Percentiles rank a stretch among this genome's conserved stretches.
phyloP scores from a whole-genome alignment of 2,113 vertebrate species.

The Hemiprocne comata region DNA sequence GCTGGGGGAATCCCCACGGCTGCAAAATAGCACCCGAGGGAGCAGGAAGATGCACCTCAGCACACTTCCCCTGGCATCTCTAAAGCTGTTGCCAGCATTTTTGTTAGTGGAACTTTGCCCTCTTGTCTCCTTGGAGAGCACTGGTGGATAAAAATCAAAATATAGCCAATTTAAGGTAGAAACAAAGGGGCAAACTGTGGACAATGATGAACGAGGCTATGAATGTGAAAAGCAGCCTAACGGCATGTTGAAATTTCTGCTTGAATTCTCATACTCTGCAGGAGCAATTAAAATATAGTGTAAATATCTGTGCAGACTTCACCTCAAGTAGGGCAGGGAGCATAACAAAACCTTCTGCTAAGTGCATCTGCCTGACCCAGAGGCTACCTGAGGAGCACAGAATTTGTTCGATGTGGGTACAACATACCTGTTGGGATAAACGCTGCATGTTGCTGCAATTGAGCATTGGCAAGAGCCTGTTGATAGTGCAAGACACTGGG shows the following conservation, averaged over 20 bases:
- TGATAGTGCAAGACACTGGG: slow-evolving; percentile 98
- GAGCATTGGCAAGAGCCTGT: slow-evolving; percentile 94
- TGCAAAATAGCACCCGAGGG: background rate
- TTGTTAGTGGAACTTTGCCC: background rate
- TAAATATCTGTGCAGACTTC: background rate
- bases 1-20: background rate
- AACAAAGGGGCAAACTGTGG: background rate
- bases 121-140: background rate
- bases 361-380: background rate
- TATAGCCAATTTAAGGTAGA: background rate
- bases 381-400: background rate
- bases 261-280: background rate
- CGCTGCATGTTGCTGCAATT: slow-evolving; percentile 90
- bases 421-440: slow-evolving; percentile 96
- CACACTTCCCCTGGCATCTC: background rate
- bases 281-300: background rate
- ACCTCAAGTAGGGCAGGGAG: background rate
- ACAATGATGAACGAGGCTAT: background rate
- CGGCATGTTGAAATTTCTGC: background rate
- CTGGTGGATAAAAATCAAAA: background rate
- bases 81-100: background rate
- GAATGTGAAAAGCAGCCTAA: background rate
- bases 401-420: background rate
- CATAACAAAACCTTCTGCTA: background rate
- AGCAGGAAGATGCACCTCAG: background rate